A percentile compares a stretch with the other conserved stretches of the same genome.
These are phyloP conservation scores for Eudasyphora cyanicolor DNA, from an alignment of 2,888 invertebrate genomes.

Conservation along the genomic window DNA sequence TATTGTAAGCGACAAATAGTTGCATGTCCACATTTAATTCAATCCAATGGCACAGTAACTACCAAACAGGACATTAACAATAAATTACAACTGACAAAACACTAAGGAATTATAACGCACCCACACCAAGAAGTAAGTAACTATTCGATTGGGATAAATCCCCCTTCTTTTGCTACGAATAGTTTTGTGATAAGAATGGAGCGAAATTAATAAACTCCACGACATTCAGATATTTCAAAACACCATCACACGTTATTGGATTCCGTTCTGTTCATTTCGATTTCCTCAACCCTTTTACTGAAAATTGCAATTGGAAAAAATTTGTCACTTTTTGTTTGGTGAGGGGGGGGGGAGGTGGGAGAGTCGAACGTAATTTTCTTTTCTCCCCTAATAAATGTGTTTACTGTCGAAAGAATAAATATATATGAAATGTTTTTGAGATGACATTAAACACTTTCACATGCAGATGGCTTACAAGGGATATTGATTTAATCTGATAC, in stretches of 20 bases:
- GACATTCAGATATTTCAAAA: neutral
- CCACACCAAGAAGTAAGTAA: conserved; percentile 5
- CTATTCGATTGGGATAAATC: conserved; percentile 16
- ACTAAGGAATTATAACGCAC: conserved; percentile 42
- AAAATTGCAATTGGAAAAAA: neutral
- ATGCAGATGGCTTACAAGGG: neutral
- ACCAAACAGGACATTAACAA: conserved; percentile 48
- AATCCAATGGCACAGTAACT: conserved; percentile 43
- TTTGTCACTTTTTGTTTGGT: neutral
- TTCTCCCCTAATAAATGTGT: neutral
- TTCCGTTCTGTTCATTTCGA: conserved; percentile 21
- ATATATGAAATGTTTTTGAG: neutral
- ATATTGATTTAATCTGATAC: no score
- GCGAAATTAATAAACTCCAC: conserved; percentile 48
- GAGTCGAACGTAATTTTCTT: no score
- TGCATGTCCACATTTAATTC: conserved; percentile 61
- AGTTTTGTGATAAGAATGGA: conserved; percentile 21
- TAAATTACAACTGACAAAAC: conserved; percentile 59
- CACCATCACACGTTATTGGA: neutral
- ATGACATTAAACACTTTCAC: neutral
- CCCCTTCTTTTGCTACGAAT: conserved; percentile 2
- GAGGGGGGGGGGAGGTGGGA: neutral
- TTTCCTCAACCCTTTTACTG: conserved; percentile 32
- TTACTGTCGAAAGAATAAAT: neutral
- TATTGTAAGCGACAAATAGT: conserved; percentile 40